Percentiles rank a stretch among this genome's conserved stretches.
Conservation (phyloP, 2,113 vertebrate genomes). For the Ciconia boyciana region DNA sequence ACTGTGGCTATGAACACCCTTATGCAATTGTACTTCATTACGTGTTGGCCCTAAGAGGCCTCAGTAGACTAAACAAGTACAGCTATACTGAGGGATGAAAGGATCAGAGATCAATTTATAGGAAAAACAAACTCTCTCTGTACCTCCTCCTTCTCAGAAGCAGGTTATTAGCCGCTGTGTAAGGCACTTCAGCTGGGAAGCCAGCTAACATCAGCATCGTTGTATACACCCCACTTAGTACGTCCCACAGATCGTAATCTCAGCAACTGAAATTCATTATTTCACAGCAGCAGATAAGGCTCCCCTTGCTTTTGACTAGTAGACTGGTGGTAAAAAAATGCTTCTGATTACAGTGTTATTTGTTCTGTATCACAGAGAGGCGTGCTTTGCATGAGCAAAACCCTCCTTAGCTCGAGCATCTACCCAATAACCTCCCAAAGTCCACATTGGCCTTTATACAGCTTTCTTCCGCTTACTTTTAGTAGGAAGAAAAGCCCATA, state of each 20-base stretch:
- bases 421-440: background rate
- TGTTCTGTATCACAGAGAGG: background rate
- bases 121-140: background rate
- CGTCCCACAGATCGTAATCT: background rate
- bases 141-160: background rate
- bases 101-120: conserved; percentile 53
- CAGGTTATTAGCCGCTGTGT: background rate
- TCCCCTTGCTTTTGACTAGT: background rate
- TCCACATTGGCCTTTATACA: background rate
- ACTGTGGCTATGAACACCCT: background rate
- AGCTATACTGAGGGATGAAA: conserved; percentile 14
- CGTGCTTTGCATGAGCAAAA: background rate
- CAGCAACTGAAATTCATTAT: background rate
- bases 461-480: background rate
- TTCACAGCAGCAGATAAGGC: background rate
- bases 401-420: background rate
- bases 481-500: background rate
- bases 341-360: background rate
- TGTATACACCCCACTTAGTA: background rate
- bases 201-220: background rate
- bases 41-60: background rate
- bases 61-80: background rate
- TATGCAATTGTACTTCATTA: background rate
- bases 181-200: background rate
- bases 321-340: background rate